Base-by-base conservation (phyloP, 1,140 invertebrate genomes). In the Matsumurasca onukii region DNA sequence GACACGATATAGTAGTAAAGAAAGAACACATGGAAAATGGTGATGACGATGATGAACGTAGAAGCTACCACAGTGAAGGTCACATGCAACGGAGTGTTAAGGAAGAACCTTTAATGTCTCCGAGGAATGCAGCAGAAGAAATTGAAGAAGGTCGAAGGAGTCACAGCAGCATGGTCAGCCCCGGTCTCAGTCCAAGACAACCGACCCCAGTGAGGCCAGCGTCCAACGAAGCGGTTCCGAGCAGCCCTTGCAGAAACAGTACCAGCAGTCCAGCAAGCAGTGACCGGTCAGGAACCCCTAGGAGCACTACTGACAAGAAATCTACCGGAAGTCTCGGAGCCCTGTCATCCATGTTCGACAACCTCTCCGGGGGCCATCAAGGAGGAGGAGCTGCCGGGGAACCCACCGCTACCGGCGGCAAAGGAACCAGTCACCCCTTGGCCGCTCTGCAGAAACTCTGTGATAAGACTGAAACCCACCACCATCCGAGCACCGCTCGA, bases 401-500 rank as follows among this genome's bases (percentile, higher is more conserved):
- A 0, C 78, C 75, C 67, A 77, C 81, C 30, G 78, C 77, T 1
- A 81, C 81, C 5, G 82, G 82, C 69, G 79, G 79, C 1, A 89
- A 90, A 55, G 84, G 86, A 69, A 90, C 89, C 71, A 90, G 89
- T 73, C 92, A 94, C 80, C 96, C 96, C 22, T 79, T 98, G 69
- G 94, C 95, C 13, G 95, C 95, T 5, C 80, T 98, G 51, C 95
- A 98, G 76, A 97, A 97, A 78, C 86, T 98, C 13, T 94, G 95
- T 80, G 95, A 97, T 79, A 97, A 96, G 81, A 94, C 94, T 72
- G 92, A 95, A 80, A 93, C 88, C 49, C 87, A 86, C 75, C 77
- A 81, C 63, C 75, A 70, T 39, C 49, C 45, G 12, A 51, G 67
- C 49, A 45, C 66, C 49, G 70, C 49, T 57, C 52, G 64, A 45